Conservation (phyloP, 2,113 vertebrate species). For the Gambusia holbrooki region DNA sequence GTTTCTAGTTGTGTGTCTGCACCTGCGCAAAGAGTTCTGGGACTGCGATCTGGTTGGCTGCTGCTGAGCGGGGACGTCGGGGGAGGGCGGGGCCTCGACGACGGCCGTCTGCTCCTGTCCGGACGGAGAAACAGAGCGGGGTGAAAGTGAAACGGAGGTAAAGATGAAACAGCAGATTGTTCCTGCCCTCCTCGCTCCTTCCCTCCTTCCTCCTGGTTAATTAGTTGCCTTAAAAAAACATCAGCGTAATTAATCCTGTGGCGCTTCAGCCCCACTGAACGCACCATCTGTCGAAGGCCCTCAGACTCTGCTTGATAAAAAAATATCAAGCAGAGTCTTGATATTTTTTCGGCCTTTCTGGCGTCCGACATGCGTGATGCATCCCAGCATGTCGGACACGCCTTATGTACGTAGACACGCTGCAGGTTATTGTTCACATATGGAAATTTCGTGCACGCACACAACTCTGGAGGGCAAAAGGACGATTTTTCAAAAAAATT, state of each 20-base stretch:
- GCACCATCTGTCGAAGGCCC: slow-evolving; percentile 71
- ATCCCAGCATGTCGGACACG: background rate
- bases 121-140: background rate
- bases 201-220: slow-evolving; percentile 45
- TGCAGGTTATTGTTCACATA: no score
- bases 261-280: slow-evolving; percentile 62
- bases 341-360: no score
- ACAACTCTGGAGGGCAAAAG: no score
- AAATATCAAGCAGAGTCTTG: no score
- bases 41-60: slow-evolving; percentile 56
- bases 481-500: no score
- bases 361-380: no score
- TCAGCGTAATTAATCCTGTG: slow-evolving; percentile 74
- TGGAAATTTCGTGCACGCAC: no score
- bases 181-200: slow-evolving; percentile 31
- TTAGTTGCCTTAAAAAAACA: slow-evolving; percentile 64
- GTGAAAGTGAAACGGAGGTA: background rate
- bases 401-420: no score
- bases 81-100: slow-evolving; percentile 61
- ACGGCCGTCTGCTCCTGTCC: slow-evolving; percentile 64
- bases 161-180: background rate
- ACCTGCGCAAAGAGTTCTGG: slow-evolving; percentile 75
- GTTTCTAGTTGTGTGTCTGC: slow-evolving; percentile 19
- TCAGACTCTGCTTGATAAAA: background rate
- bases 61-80: slow-evolving; percentile 56